Percentiles rank a stretch among this genome's conserved stretches.
Conservation (phyloP, 2,888 invertebrate species). For the Agriotes lineatus region DNA sequence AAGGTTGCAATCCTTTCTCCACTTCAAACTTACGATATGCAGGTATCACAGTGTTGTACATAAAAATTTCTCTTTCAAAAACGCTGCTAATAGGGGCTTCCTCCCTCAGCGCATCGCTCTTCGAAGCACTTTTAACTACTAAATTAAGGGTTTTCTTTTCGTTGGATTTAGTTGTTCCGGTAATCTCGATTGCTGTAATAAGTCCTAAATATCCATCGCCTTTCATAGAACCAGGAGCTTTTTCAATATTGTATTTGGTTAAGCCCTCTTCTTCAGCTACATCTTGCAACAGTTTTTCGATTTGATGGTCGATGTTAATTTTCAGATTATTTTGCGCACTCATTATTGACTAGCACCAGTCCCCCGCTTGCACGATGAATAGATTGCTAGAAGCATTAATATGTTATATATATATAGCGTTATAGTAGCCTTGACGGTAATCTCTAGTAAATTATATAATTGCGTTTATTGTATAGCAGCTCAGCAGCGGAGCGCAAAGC, state of each 20-base stretch:
- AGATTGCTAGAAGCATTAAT: too few species aligned
- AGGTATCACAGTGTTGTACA: constrained; percentile 50
- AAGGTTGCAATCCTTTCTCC: constrained; percentile 42
- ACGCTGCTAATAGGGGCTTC: constrained; percentile 33
- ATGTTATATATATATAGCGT: too few species aligned
- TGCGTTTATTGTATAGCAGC: too few species aligned
- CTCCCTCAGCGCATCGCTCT: constrained; percentile 34
- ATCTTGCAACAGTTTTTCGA: not conserved
- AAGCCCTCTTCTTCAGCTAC: constrained; percentile 2
- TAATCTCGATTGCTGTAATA: constrained; percentile 31
- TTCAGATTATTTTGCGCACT: not conserved
- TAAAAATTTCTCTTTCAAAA: constrained; percentile 50
- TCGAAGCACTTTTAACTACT: constrained; percentile 34
- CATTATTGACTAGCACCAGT: too few species aligned
- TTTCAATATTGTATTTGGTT: not conserved
- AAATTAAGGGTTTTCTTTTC: constrained; percentile 34
- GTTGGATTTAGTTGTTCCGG: constrained; percentile 43
- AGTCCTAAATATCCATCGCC: constrained; percentile 7
- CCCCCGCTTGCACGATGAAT: too few species aligned
- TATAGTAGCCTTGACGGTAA: too few species aligned
- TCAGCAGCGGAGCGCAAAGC: too few species aligned
- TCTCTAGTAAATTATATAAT: too few species aligned
- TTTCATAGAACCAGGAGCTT: not conserved
- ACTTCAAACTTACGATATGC: constrained; percentile 46
- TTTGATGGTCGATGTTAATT: not conserved